phyloP scores from a whole-genome alignment of 2,797 vertebrate species.

The Naso thynnoides region DNA sequence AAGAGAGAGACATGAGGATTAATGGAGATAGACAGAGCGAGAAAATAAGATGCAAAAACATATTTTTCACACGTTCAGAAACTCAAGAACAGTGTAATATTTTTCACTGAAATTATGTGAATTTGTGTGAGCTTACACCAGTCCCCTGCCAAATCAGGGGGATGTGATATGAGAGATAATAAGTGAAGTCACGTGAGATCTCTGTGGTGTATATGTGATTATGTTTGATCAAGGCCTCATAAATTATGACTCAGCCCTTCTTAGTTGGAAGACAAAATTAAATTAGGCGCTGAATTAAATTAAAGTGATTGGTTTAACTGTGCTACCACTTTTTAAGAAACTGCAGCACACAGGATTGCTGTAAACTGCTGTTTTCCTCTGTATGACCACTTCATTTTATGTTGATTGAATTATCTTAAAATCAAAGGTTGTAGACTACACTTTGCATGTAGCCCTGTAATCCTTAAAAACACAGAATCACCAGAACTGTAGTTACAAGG shows the following conservation, averaged over 20 bases:
- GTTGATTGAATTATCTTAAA: constrained; percentile 25
- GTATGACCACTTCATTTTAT: constrained; percentile 14
- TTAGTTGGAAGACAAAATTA: background rate
- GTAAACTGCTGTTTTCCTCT: constrained; percentile 8
- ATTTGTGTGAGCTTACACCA: constrained; percentile 10
- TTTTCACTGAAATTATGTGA: constrained; percentile 18
- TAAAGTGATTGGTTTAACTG: constrained; percentile 18
- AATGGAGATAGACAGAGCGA: constrained; percentile 16
- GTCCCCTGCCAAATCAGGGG: constrained; percentile 51
- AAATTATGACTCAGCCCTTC: constrained; percentile 2
- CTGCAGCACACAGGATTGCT: background rate
- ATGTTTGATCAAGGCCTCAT: constrained; percentile 44
- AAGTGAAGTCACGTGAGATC: constrained; percentile 57
- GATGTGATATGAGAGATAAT: constrained; percentile 65
- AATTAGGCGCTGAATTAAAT: constrained; percentile 36
- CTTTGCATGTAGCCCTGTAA: constrained; percentile 28
- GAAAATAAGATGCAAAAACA: constrained; percentile 16
- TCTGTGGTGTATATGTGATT: constrained; percentile 56
- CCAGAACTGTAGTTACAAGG: constrained; percentile 36
- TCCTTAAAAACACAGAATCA: constrained; percentile 41
- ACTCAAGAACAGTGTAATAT: background rate
- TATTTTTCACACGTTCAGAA: constrained; percentile 20
- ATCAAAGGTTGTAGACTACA: constrained; percentile 1
- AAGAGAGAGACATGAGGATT: constrained; percentile 18
- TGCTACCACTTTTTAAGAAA: constrained; percentile 34